A percentile compares a stretch with the other conserved stretches of the same genome.
These are phyloP conservation scores for Andrena flavipes DNA, from an alignment of 2,888 invertebrate genomes.

Conservation along the genomic window DNA sequence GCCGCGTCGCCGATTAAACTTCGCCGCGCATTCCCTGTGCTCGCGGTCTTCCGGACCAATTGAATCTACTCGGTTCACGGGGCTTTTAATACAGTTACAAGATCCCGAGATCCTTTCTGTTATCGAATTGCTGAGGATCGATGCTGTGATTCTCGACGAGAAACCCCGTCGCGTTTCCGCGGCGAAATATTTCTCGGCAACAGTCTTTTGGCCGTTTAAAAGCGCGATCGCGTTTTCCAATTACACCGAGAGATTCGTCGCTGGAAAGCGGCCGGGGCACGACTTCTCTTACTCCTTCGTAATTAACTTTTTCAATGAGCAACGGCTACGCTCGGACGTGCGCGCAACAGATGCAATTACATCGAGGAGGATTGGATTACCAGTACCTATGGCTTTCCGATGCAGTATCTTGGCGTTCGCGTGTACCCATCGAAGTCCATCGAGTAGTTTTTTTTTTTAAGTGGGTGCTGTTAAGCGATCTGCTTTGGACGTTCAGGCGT, in stretches of 20 bases:
- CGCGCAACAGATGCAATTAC: slow-evolving; percentile 17
- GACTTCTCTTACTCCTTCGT: neutral
- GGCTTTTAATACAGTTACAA: slow-evolving; percentile 5
- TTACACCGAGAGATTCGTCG: neutral
- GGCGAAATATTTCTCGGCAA: neutral
- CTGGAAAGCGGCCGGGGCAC: neutral
- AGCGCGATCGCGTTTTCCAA: slow-evolving; percentile 5
- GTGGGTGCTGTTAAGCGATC: neutral
- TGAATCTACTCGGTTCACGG: slow-evolving; percentile 4
- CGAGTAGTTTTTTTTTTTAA: neutral
- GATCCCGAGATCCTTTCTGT: neutral
- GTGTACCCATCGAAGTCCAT: neutral
- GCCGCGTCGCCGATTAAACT: slow-evolving; percentile 5
- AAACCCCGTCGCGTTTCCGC: neutral
- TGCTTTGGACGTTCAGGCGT: neutral
- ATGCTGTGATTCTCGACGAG: neutral
- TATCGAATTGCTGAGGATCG: neutral
- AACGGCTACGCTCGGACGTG: neutral
- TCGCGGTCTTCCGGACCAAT: slow-evolving; percentile 9
- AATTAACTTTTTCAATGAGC: slow-evolving; percentile 4
- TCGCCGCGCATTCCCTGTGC: neutral
- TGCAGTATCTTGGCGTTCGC: neutral
- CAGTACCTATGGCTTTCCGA: neutral
- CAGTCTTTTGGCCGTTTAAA: too few species aligned
- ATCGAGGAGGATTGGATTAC: slow-evolving; percentile 4